Evolutionary conservation across 2,797 vertebrate species (phyloP), one percentile per base, ranked within the genome.

Genomic region (Takifugu ocellatus): DNA sequence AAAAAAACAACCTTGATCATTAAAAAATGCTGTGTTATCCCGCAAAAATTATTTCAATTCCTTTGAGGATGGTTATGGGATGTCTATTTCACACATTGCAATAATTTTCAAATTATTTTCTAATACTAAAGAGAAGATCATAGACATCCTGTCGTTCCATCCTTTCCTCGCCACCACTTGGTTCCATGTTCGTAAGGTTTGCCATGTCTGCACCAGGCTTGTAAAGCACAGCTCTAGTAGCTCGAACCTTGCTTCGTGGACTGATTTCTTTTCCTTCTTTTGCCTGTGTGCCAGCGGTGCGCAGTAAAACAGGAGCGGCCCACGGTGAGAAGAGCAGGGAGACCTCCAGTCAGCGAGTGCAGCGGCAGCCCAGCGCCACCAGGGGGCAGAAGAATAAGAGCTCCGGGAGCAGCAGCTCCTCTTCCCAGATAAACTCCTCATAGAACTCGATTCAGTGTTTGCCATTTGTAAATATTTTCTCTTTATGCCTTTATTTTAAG

Each of bases 371-470:
- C 2, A 98, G 95, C 0, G 89, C 91, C 12, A 94, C 91, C 62
- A 91, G 95, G 16, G 85, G 91, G 64, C 94, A 94, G 86, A 98
- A 97, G 86, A 79, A 93, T 11, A 98, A 96, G 83, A 95, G 69
- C 76, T 93, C 93, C 0, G 92, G 92, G 16, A 90, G 92, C 75
- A 92, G 92, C 47, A 92, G 92, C 43, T 92, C 89, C 1, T 94
- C 91, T 10, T 92, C 91, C 0, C 92, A 92, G 83, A 85, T 91
- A 0, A 90, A 90, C 62, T 91, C 90, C 25, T 85, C 77, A 15
- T 85, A 25, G 68, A 2, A 6, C 39, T 12, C 48, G 10, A 17
- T 21, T 25, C 59, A 9, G 1, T 5, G 5, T 1, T 12, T 54
- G 10, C 8, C 31, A 2, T 27, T 12, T 83, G 74, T 85, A 74